Base-by-base conservation (phyloP, 2,888 invertebrate genomes). In the Drosophila merina region DNA sequence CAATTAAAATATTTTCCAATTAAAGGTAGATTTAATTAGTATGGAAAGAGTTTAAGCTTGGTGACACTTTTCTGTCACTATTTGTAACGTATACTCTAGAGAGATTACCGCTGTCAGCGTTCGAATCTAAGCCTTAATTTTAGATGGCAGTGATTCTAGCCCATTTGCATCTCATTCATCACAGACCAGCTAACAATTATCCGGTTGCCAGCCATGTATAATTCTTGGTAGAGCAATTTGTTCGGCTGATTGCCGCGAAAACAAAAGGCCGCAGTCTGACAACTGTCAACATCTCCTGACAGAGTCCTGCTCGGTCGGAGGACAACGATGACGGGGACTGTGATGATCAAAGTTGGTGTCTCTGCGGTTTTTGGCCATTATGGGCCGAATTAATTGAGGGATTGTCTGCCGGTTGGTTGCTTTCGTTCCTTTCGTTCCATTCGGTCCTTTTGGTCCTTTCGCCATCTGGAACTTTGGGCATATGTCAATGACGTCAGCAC, bases 191-290 rank as follows among this genome's bases (percentile, higher is more conserved):
- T 52, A 30, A 54, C 54, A 48, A 68, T 66, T 66, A 68, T 69
- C 42, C 69, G 48, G 33, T 20, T 25, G 68, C 56, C 56, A 56
- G 38, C 44, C 36, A 36, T 42, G 20, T 40, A 57, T 68, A 69
- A 69, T 69, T 56, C 56, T 31, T n/a, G 44, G 28, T 20, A 20
- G 38, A 51, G 45, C 63, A 66, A 68, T 66, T 66, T 66, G 67
- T 54, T 59, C 72, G 64, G 42, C 51, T 69, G 48, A 59, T 50
- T 73, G 76, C 57, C 82, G 83, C 68, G 64, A 64, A 66, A 74
- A 85, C 83, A 79, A 82, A 72, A 50, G 77, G 33, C 25, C 48
- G 31, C 47, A 4, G 69, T 12, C 66, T 64, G 70, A 82, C 79
- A 85, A 63, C 74, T 78, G 72, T 73, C 82, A 69, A 50, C 60